Evolutionary conservation across 2,888 invertebrate species (phyloP), one percentile per base, ranked within the genome.

Genomic region (Theodoxus fluviatilis): DNA sequence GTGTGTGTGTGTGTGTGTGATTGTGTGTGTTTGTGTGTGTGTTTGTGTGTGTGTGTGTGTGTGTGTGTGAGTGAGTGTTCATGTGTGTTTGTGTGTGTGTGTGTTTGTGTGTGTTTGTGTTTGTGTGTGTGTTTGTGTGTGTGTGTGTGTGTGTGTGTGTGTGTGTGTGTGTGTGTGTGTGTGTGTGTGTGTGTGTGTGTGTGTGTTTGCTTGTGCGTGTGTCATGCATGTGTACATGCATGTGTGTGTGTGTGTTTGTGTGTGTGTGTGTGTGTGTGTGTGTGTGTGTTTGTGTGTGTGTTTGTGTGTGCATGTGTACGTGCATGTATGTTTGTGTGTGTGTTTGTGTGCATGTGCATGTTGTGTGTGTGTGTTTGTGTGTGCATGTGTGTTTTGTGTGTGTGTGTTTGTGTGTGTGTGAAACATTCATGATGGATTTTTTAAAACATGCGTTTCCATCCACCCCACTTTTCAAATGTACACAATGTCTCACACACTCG

Each of bases 231-330:
- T 63, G 22, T 49, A 35, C 64, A 31, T 69, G 47, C 49, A 61
- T 69, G 37, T 69, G 47, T 69, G 35, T 52, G 33, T 64, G 35
- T 69, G 47, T 69, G 52, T 64, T 35, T 47, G 69, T 63, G 22
- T 69, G 35, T 52, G 6, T 63, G 47, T 63, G 3, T 49, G 35
- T 33, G 35, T 68, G 59, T 68, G 28, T 57, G 38, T 68, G 31
- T 68, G 68, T 40, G 38, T 68, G 68, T 68, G 31, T 59, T 57
- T 68, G 37, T 68, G 68, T 68, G 49, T 68, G 68, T 59, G 37
- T 57, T 57, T 68, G 49, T 59, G 68, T 68, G 40, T 68, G 68
- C 63, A 63, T 69, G 69, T 69, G 61, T 69, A 55, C 65, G 43
- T 69, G 69, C 65, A 49, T 65, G 64, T 31, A 59, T 59, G 68